Evolutionary conservation across 1,140 invertebrate genomes (phyloP), one percentile per base, ranked within the genome.

Genomic region (Varroa destructor): DNA sequence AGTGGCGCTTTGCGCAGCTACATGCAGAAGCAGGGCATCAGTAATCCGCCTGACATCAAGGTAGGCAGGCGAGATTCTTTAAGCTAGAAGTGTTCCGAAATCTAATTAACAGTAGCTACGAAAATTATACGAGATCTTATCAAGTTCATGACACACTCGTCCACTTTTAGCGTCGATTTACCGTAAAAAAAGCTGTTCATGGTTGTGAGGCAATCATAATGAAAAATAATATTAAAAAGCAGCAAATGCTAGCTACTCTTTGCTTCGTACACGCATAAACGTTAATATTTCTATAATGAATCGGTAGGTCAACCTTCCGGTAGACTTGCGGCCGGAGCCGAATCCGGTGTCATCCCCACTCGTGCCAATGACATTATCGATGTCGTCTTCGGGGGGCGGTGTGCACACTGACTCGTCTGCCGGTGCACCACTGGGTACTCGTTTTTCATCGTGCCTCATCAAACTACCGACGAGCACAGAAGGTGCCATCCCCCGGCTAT

Each of bases 401-500:
- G 74, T 75, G 55, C 71, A 75, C 56, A 74, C 73, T 73, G 74
- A 74, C 54, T 42, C 74, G 51, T 71, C 73, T 67, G 72, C 42
- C 12, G 61, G 57, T 14, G 57, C 71, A 40, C 46, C 67, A 71
- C 54, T 73, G n/a, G 58, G 72, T 37, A 46, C 54, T 67, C 46
- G 37, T 55, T 73, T 74, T 55, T 70, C 43, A 25, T 72, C 43
- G 42, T 71, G 72, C 2, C 75, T 81, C 42, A 73, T 82, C 3
- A 75, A 79, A 4, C 75, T 85, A 40, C 83, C 84, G 8, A 81
- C 82, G 10, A 81, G 81, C 71, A 81, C 80, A 1, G 84, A 85
- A 75, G 84, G 83, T 8, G 81, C 82, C n/a, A 82, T 85, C 58
- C 84, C 84, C 8, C 77, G 84, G n/a, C 78, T 85, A 4, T 85